These are phyloP conservation scores for Acipenser transmontanus DNA, from an alignment of 2,797 vertebrate species.

Conservation along the genomic window DNA sequence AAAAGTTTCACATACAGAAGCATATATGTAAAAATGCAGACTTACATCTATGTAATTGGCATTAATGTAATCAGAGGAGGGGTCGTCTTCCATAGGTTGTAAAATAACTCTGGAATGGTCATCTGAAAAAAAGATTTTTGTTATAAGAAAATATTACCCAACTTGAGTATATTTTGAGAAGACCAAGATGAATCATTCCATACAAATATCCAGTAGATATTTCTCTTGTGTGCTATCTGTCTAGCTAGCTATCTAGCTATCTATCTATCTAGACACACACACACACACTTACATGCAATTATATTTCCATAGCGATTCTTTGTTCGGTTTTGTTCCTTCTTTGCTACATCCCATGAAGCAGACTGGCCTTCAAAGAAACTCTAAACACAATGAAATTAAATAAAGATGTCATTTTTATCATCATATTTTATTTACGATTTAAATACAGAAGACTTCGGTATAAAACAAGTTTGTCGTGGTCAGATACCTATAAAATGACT, in stretches of 20 bases:
- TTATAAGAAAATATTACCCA: background rate
- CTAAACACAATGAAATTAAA: slow-evolving; percentile 45
- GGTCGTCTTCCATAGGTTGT: slow-evolving; percentile 95
- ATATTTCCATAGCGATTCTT: slow-evolving; percentile 99
- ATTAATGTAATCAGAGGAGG: slow-evolving; percentile 99
- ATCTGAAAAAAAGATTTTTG: slow-evolving; percentile 57
- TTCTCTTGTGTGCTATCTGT: no score
- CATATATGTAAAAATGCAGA: slow-evolving; percentile 57
- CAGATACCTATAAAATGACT: no score
- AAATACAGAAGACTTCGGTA: no score
- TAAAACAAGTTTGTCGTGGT: no score
- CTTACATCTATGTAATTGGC: slow-evolving; percentile 99
- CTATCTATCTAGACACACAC: no score
- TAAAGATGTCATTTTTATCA: background rate
- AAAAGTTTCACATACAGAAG: slow-evolving; percentile 77
- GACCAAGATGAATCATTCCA: slow-evolving; percentile 2
- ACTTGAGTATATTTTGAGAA: no score
- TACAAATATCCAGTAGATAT: accelerated
- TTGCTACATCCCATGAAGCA: slow-evolving; percentile 97
- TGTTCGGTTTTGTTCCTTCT: slow-evolving; percentile 97
- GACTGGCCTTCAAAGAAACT: slow-evolving; percentile 99
- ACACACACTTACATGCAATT: slow-evolving; percentile 85
- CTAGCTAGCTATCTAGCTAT: no score
- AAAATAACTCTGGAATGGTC: slow-evolving; percentile 98
- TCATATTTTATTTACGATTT: no score